These are phyloP conservation scores for Phyllotreta cruciferae DNA, from an alignment of 2,888 invertebrate genomes.

Conservation along the genomic window DNA sequence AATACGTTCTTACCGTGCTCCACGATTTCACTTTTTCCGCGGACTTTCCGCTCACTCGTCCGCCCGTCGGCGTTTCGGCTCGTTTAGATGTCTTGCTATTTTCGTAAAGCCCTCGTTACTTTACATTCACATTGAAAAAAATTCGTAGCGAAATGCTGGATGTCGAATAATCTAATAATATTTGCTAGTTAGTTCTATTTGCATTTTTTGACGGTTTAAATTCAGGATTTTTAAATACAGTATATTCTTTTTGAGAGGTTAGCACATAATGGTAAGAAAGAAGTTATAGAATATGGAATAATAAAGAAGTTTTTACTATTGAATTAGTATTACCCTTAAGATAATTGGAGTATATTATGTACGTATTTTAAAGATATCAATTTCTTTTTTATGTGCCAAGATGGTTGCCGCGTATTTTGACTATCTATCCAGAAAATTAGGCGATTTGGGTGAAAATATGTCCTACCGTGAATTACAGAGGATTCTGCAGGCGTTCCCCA, in stretches of 20 bases:
- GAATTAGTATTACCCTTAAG: no score
- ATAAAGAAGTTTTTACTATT: no score
- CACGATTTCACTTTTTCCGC: conserved; percentile 27
- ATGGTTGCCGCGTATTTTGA: not conserved
- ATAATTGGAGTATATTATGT: not conserved
- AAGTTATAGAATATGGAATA: no score
- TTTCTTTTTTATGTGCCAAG: not conserved
- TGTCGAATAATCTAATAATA: no score
- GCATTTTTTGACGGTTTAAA: no score
- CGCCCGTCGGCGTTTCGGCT: conserved; percentile 28
- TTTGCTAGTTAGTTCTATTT: no score
- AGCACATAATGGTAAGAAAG: no score
- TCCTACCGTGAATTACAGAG: conserved; percentile 13
- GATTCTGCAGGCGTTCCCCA: conserved; percentile 14
- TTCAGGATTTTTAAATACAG: no score
- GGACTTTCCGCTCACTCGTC: conserved; percentile 17
- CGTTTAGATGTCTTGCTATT: conserved; percentile 30
- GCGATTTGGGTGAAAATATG: conserved; percentile 23
- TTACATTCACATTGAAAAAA: conserved; percentile 3
- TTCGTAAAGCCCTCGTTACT: conserved; percentile 13
- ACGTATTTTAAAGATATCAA: not conserved
- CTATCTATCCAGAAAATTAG: conserved; percentile 2
- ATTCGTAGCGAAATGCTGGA: no score
- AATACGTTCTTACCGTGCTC: conserved; percentile 31
- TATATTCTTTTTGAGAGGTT: no score